phyloP scores from a whole-genome alignment of 2,888 invertebrate species.

The Xanthorhoe designata region DNA sequence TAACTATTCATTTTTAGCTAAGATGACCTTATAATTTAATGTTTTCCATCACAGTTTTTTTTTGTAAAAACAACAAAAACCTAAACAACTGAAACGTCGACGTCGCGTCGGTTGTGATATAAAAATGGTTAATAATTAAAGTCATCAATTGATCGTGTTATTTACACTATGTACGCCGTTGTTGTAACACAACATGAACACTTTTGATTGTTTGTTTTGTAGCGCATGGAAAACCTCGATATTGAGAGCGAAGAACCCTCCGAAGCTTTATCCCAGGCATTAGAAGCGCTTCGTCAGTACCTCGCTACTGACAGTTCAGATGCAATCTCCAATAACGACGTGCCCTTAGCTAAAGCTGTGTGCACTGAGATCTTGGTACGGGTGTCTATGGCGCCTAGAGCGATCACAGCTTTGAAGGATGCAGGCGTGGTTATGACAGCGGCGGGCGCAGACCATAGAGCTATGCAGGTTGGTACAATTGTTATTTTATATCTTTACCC shows the following conservation, averaged over 20 bases:
- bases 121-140: too few species aligned
- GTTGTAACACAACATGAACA: too few species aligned
- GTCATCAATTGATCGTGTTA: too few species aligned
- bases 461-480: conserved; percentile 66
- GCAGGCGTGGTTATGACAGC: conserved; percentile 83
- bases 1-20: background rate
- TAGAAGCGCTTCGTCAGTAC: conserved; percentile 74
- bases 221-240: conserved; percentile 75
- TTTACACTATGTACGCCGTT: too few species aligned
- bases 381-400: conserved; percentile 68
- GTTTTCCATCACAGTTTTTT: too few species aligned
- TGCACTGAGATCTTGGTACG: conserved; percentile 69
- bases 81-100: too few species aligned
- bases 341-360: conserved; percentile 63
- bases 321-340: conserved; percentile 53
- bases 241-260: conserved; percentile 73
- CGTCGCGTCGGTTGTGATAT: background rate
- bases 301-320: conserved; percentile 51
- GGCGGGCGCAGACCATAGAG: conserved; percentile 68
- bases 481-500: background rate
- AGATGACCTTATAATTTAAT: background rate
- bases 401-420: conserved; percentile 85
- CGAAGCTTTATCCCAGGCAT: conserved; percentile 67
- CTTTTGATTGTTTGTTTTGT: conserved; percentile 13
- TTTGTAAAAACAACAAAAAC: too few species aligned